Conservation (phyloP, 2,797 vertebrate species). For the Xerus rutilus region DNA sequence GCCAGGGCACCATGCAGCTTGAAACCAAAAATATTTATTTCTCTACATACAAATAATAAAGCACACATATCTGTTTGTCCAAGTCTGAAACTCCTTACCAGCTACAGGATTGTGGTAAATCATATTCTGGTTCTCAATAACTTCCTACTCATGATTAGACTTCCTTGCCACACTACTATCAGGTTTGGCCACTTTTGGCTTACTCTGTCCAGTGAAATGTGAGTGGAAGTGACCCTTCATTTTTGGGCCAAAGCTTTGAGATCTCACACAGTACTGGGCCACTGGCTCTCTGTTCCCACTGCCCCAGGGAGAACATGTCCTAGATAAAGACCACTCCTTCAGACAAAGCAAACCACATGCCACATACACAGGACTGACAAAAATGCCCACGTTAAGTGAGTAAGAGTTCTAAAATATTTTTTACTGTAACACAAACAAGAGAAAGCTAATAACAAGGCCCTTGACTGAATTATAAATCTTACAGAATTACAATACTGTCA, state of each 20-base stretch:
- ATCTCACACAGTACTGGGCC: neutral
- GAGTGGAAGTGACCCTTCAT: neutral
- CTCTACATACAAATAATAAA: neutral
- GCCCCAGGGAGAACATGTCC: neutral
- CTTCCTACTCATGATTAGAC: neutral
- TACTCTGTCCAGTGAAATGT: neutral
- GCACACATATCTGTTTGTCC: neutral
- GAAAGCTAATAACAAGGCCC: neutral
- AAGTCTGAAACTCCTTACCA: neutral
- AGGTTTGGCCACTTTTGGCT: neutral
- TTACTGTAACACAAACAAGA: neutral
- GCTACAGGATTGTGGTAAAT: neutral
- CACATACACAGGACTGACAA: neutral
- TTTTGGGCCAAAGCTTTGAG: neutral
- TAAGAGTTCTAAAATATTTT: neutral
- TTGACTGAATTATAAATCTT: constrained; percentile 19
- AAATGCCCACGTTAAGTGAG: neutral
- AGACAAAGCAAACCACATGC: neutral
- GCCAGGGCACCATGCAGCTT: neutral
- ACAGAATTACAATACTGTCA: constrained; percentile 7
- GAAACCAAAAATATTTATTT: neutral
- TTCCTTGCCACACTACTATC: no score
- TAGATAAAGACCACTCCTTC: neutral
- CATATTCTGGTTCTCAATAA: neutral
- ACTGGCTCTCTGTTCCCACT: neutral